These are phyloP conservation scores for Agelastica alni DNA, from an alignment of 2,888 invertebrate genomes.

Conservation along the genomic window DNA sequence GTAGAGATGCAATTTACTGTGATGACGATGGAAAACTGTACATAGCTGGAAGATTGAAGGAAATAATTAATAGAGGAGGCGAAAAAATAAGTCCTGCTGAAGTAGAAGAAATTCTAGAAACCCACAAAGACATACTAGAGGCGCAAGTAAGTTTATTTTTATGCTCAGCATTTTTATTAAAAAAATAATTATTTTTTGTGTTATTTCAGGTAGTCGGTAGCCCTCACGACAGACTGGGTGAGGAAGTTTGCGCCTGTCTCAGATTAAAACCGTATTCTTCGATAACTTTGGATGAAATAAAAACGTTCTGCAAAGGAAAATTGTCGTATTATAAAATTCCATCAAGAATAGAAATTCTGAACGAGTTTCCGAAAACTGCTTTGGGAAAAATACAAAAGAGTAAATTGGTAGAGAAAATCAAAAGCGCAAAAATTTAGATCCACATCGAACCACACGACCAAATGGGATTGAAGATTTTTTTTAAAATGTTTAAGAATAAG, in stretches of 20 bases:
- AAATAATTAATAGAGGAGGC: slow-evolving; percentile 80
- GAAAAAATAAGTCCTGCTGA: slow-evolving; percentile 85
- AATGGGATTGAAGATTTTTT: too few species aligned
- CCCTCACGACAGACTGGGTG: slow-evolving; percentile 74
- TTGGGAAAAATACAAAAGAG: slow-evolving; percentile 86
- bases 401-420: slow-evolving; percentile 50
- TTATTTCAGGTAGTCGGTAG: slow-evolving; percentile 69
- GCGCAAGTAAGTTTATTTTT: slow-evolving; percentile 62
- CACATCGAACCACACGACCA: too few species aligned
- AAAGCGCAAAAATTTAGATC: too few species aligned
- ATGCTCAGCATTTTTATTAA: background rate
- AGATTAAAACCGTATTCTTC: slow-evolving; percentile 61
- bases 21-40: slow-evolving; percentile 70
- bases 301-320: slow-evolving; percentile 67
- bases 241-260: slow-evolving; percentile 74
- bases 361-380: slow-evolving; percentile 77
- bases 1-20: slow-evolving; percentile 72
- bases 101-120: slow-evolving; percentile 75
- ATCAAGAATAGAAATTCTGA: slow-evolving; percentile 66
- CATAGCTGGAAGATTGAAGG: slow-evolving; percentile 75
- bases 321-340: slow-evolving; percentile 85
- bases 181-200: background rate
- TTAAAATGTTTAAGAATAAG: too few species aligned
- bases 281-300: slow-evolving; percentile 64
- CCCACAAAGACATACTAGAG: slow-evolving; percentile 74